Evolutionary conservation across 2,888 invertebrate species (phyloP), one percentile per base, ranked within the genome.

Genomic region (Tholera decimalis): DNA sequence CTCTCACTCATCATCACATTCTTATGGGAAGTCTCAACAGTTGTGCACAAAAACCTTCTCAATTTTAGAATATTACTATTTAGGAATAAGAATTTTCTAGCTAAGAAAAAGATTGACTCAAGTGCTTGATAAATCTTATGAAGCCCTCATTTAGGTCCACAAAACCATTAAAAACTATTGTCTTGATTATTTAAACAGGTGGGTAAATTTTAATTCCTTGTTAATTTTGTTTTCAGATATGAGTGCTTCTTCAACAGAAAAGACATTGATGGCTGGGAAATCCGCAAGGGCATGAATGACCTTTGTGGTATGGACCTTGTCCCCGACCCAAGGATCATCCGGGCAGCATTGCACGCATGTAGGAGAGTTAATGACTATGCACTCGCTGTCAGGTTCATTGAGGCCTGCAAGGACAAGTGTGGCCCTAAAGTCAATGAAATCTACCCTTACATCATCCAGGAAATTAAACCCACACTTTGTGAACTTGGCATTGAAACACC

Each of bases 211-310:
- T 26, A 24, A 15, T 37, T 2, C 9, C 41, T 9, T 0, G 13
- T 64, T 35, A 22, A 3, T 93, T 93, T 47, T 70, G 9, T 58
- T 76, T 80, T 9, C 91, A 97, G 97, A 89, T 98, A 98, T 90
- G 98, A 97, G 88, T 96, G 97, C 46, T 99, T 96, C 93, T 98
- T 99, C 96, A 98, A 97, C 91, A 97, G 98, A 69, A 95, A 96
- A 70, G 98, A 98, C 85, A 98, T 99, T 89, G 99, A 99, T 92
- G 98, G 98, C 57, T 99, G 99, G 99, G 98, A 99, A 95, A 96
- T 98, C 83, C 97, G 99, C 68, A 98, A 98, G 90, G 98, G 97
- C 5, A 98, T 99, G 97, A 98, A 98, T 85, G 98, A 98, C 89
- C 93, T 99, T 77, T 96, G 97, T 85, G 98, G 98, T 80, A 97